These are phyloP conservation scores for Passer montanus DNA, from an alignment of 2,113 vertebrate genomes.

Conservation along the genomic window DNA sequence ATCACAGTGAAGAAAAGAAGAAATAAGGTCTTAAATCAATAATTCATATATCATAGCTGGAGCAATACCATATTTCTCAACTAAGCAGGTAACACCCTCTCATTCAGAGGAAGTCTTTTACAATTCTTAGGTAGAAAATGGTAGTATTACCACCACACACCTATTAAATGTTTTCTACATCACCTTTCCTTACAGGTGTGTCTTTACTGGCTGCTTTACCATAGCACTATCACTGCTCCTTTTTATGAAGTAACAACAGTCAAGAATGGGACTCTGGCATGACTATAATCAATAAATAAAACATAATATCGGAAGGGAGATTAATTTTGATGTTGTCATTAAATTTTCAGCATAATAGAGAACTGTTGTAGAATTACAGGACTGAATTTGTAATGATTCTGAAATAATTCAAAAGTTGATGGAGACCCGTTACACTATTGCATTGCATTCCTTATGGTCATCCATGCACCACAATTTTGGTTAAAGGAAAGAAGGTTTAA, in stretches of 20 bases:
- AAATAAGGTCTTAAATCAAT: not conserved
- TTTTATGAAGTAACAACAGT: not conserved
- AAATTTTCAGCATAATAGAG: not conserved
- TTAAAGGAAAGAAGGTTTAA: not conserved
- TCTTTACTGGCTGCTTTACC: not conserved
- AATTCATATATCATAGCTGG: not conserved
- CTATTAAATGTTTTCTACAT: not conserved
- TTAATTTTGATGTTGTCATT: not conserved
- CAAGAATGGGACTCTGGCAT: not conserved
- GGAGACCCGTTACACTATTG: not conserved
- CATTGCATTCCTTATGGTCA: not conserved
- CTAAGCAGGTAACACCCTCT: rapidly evolving
- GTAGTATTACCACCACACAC: not conserved
- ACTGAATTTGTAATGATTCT: not conserved
- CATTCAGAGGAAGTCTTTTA: not conserved
- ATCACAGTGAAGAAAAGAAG: not conserved
- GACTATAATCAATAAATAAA: not conserved
- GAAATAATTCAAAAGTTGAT: not conserved
- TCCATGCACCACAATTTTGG: not conserved
- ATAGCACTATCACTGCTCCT: not conserved
- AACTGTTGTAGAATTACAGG: not conserved
- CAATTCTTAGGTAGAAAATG: not conserved
- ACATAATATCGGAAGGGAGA: not conserved
- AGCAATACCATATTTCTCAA: not conserved
- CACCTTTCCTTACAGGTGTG: not conserved